These are phyloP conservation scores for Solea senegalensis DNA, from an alignment of 2,113 vertebrate species.

Conservation along the genomic window DNA sequence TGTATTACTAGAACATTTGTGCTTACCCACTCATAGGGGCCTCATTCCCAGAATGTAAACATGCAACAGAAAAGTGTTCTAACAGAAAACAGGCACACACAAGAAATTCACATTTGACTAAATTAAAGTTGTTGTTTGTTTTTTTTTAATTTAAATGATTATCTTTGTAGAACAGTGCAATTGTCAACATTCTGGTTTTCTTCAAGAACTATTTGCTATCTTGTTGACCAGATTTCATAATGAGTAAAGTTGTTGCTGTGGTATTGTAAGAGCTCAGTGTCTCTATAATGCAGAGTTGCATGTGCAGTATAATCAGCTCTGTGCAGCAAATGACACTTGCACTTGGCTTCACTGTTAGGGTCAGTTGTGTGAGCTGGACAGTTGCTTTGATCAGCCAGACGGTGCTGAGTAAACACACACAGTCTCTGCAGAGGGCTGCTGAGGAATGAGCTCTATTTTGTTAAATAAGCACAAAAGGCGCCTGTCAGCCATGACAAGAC, in stretches of 20 bases:
- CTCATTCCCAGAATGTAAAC: too few species aligned
- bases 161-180: too few species aligned
- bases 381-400: neutral
- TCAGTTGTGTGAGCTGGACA: neutral
- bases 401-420: conserved; percentile 13
- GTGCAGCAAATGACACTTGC: neutral
- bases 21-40: too few species aligned
- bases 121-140: too few species aligned
- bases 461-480: conserved; percentile 48
- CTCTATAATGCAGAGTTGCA: neutral
- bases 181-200: too few species aligned
- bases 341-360: neutral
- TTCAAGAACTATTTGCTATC: too few species aligned
- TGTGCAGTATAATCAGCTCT: neutral
- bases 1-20: too few species aligned
- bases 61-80: too few species aligned
- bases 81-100: too few species aligned
- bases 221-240: too few species aligned
- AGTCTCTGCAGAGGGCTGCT: conserved; percentile 1
- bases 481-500: conserved; percentile 25
- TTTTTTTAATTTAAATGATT: too few species aligned
- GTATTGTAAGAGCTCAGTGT: neutral
- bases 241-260: neutral
- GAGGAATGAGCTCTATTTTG: neutral
- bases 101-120: too few species aligned